A percentile compares a stretch with the other conserved stretches of the same genome.
Evolutionary conservation across 1,140 invertebrate species (phyloP).

Genomic region (Drosophila albomicans): DNA sequence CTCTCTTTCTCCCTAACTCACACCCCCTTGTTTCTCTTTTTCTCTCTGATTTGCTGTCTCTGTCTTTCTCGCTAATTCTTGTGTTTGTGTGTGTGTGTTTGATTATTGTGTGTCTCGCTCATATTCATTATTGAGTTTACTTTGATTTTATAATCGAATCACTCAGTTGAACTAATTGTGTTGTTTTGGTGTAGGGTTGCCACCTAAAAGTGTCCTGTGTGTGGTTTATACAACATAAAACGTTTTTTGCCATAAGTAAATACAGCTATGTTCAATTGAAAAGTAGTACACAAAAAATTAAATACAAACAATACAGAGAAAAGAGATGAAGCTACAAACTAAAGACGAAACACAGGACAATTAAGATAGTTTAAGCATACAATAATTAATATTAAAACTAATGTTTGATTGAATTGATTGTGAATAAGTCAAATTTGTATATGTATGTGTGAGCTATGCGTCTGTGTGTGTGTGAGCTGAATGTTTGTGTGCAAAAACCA

Average conservation of each 20-base stretch:
- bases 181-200: conserved; percentile 68
- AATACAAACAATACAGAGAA: conserved; percentile 34
- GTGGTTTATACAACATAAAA: conserved; percentile 30
- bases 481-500: conserved; percentile 31
- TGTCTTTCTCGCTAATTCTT: conserved; percentile 7
- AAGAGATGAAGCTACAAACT: conserved; percentile 22
- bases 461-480: too few relatives aligned
- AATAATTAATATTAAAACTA: conserved; percentile 45
- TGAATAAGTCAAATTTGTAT: conserved; percentile 7
- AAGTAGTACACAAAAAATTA: conserved; percentile 14
- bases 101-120: conserved; percentile 12
- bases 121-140: conserved; percentile 19
- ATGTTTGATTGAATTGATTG: conserved; percentile 23
- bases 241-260: not conserved
- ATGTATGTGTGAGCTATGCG: not conserved
- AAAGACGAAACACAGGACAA: conserved; percentile 23
- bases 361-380: conserved; percentile 30
- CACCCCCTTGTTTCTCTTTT: conserved; percentile 13
- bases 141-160: conserved; percentile 6
- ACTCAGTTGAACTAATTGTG: conserved; percentile 38
- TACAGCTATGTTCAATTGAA: conserved; percentile 21
- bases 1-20: not conserved
- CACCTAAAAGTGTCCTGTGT: conserved; percentile 51
- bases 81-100: not conserved
- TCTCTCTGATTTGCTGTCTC: not conserved